A percentile compares a stretch with the other conserved stretches of the same genome.
Evolutionary conservation across 2,797 vertebrate species (phyloP).

Genomic region (Decapterus maruadsi): DNA sequence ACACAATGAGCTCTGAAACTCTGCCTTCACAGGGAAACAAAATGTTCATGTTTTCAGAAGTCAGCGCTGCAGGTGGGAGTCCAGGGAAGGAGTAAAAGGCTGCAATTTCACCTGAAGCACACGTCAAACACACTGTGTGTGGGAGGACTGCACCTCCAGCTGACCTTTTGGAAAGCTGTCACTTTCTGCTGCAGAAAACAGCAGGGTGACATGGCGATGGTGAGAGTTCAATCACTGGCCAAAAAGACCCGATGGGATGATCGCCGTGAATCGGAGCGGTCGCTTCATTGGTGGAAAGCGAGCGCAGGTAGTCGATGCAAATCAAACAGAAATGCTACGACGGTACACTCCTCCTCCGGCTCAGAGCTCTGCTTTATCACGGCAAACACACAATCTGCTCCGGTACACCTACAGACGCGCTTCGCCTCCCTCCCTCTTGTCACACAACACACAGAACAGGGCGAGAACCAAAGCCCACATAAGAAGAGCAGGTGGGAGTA

Average conservation of each 20-base stretch:
- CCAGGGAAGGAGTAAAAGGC: conserved; percentile 9
- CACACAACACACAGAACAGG: conserved; percentile 71
- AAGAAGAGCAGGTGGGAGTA: conserved; percentile 85
- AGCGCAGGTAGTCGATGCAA: conserved; percentile 18
- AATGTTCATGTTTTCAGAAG: conserved; percentile 39
- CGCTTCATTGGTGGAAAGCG: background rate
- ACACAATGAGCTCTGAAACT: background rate
- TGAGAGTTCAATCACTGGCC: conserved; percentile 51
- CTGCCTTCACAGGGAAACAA: conserved; percentile 1
- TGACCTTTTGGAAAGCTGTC: conserved; percentile 67
- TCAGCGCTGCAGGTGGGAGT: conserved; percentile 23
- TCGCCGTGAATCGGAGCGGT: conserved; percentile 13
- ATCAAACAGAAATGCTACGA: conserved; percentile 44
- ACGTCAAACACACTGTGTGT: conserved; percentile 45
- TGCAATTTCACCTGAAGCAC: conserved; percentile 57
- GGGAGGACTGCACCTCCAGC: conserved; percentile 46
- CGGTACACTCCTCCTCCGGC: conserved; percentile 62
- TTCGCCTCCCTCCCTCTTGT: conserved; percentile 70
- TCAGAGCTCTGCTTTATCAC: conserved; percentile 51
- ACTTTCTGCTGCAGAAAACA: conserved; percentile 38
- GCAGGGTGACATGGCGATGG: conserved; percentile 30
- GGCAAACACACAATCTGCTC: conserved; percentile 60
- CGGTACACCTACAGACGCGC: conserved; percentile 71
- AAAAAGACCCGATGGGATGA: conserved; percentile 35
- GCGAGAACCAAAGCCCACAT: conserved; percentile 79